phyloP scores from a whole-genome alignment of 2,888 invertebrate species.

The Maniola hyperantus region DNA sequence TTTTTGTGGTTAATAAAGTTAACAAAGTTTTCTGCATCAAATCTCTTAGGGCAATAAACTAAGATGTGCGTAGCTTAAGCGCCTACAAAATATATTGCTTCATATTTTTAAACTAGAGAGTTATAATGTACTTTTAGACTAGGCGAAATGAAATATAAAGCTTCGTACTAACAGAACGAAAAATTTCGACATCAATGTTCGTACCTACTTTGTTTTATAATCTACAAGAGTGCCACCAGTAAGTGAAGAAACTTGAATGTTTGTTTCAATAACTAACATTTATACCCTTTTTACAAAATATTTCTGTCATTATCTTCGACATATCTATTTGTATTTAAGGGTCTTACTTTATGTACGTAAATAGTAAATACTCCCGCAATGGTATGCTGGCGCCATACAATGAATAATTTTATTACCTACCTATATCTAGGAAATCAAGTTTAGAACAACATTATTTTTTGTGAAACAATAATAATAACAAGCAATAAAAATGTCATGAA shows the following conservation, averaged over 20 bases:
- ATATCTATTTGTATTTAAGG: too few relatives aligned
- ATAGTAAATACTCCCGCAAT: background rate
- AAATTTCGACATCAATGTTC: too few relatives aligned
- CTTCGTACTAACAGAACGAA: background rate
- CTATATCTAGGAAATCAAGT: background rate
- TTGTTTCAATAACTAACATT: too few relatives aligned
- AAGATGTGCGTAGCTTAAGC: background rate
- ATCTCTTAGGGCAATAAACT: background rate
- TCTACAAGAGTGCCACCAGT: too few relatives aligned
- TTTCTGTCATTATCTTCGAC: too few relatives aligned
- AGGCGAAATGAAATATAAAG: background rate
- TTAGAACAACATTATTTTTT: constrained; percentile 2
- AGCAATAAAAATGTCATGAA: constrained; percentile 2
- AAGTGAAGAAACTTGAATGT: too few relatives aligned
- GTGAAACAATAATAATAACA: constrained; percentile 1
- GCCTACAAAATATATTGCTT: background rate
- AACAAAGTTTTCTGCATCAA: too few relatives aligned
- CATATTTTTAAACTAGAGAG: background rate
- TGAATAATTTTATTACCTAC: background rate
- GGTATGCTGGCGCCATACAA: background rate
- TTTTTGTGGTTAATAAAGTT: too few relatives aligned
- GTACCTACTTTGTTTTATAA: too few relatives aligned
- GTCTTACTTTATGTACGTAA: too few relatives aligned
- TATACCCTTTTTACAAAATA: too few relatives aligned
- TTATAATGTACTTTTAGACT: background rate